Evolutionary conservation across 2,797 vertebrate species (phyloP).

Genomic region (Gallinago solitaria): DNA sequence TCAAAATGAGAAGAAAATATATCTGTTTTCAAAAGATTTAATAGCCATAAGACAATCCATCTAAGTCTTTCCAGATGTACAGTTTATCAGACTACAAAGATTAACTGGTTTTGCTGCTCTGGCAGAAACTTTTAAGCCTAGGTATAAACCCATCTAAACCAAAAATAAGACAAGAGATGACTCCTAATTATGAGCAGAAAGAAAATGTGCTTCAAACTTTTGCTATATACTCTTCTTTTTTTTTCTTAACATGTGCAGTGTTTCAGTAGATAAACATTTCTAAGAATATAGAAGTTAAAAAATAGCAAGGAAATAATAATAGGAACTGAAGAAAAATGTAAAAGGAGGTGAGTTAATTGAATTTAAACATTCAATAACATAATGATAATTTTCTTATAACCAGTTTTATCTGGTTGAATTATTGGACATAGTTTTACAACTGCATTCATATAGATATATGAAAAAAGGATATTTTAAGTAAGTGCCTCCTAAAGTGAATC

Average conservation of each 20-base stretch:
- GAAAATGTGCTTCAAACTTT: neutral
- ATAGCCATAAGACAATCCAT: neutral
- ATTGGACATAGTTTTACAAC: neutral
- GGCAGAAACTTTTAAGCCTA: neutral
- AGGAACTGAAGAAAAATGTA: neutral
- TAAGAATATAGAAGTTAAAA: neutral
- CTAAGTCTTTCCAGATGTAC: neutral
- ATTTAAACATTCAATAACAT: neutral
- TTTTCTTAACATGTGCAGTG: neutral
- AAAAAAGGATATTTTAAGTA: neutral
- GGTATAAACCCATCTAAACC: neutral
- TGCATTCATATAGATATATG: neutral
- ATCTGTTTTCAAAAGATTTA: neutral
- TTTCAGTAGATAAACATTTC: neutral
- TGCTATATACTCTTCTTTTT: neutral
- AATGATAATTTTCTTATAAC: neutral
- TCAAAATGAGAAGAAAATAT: neutral
- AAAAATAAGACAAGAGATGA: neutral
- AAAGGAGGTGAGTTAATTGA: neutral
- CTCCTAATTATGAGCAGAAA: neutral
- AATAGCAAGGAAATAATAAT: neutral
- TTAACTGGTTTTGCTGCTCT: neutral
- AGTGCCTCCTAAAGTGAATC: neutral
- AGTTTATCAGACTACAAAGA: neutral
- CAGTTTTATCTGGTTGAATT: neutral